These are phyloP conservation scores for Drosophila lini DNA, from an alignment of 1,140 invertebrate species.

Conservation along the genomic window DNA sequence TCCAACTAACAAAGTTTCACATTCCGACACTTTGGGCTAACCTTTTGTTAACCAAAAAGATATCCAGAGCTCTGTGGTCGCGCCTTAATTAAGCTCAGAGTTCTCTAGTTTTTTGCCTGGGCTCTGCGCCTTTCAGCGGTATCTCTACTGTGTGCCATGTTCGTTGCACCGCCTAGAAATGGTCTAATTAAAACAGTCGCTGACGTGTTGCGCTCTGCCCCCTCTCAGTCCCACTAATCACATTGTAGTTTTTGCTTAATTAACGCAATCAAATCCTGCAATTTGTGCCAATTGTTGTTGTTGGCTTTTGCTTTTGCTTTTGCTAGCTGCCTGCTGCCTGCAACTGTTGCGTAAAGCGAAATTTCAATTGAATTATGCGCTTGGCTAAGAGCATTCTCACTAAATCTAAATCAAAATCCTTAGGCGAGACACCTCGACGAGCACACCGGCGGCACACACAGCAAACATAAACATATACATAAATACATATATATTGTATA, in stretches of 20 bases:
- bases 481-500: neutral
- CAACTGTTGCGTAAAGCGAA: constrained; percentile 60
- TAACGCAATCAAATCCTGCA: constrained; percentile 72
- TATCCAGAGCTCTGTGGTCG: constrained; percentile 1
- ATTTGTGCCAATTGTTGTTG: constrained; percentile 71
- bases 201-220: constrained; percentile 42
- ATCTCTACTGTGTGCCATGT: neutral
- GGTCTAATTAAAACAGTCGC: constrained; percentile 73
- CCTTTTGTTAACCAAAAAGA: constrained; percentile 1
- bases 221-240: constrained; percentile 44
- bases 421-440: constrained; percentile 21
- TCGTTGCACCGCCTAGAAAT: constrained; percentile 56
- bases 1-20: neutral
- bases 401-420: constrained; percentile 63
- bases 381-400: constrained; percentile 77
- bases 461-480: neutral
- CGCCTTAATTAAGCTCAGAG: constrained; percentile 10
- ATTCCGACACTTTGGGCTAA: neutral
- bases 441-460: neutral
- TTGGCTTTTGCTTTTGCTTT: constrained; percentile 29
- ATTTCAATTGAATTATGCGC: constrained; percentile 79
- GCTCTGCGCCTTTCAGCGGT: neutral
- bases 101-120: constrained; percentile 1
- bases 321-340: constrained; percentile 12
- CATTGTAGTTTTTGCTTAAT: constrained; percentile 67